Percentiles rank a stretch among this genome's conserved stretches.
phyloP scores from a whole-genome alignment of 2,888 invertebrate species.

The Tipula confusa region DNA sequence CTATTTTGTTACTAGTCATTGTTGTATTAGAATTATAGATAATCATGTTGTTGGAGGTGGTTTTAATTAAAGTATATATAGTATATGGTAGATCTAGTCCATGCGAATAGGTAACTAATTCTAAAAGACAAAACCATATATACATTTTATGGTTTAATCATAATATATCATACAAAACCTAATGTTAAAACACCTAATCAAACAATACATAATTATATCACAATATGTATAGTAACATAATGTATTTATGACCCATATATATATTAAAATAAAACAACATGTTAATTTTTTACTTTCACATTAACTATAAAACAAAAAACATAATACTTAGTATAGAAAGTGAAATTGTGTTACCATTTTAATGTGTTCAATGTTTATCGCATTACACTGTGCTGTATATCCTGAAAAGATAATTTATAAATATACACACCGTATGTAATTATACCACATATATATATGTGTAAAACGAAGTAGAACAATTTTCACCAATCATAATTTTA shows the following conservation, averaged over 20 bases:
- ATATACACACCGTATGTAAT: not conserved
- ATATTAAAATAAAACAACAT: not conserved
- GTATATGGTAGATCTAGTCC: not conserved
- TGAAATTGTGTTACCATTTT: not conserved
- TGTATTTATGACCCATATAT: constrained; percentile 14
- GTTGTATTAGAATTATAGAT: not conserved
- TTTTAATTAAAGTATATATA: not conserved
- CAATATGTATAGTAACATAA: not conserved
- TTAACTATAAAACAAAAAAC: not conserved
- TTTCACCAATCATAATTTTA: not conserved
- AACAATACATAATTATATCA: not conserved
- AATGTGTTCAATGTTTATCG: not conserved
- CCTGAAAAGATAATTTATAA: not conserved
- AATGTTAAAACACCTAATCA: not conserved
- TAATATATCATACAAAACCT: not conserved
- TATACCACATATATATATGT: no score
- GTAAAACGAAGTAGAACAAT: not conserved
- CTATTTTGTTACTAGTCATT: not conserved
- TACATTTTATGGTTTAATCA: no score
- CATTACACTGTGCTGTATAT: not conserved
- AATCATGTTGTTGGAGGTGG: not conserved
- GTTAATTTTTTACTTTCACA: constrained; percentile 8
- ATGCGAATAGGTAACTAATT: not conserved
- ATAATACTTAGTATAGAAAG: not conserved
- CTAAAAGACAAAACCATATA: not conserved